phyloP scores from a whole-genome alignment of 2,797 vertebrate species.

The Chrysocyon brachyurus region DNA sequence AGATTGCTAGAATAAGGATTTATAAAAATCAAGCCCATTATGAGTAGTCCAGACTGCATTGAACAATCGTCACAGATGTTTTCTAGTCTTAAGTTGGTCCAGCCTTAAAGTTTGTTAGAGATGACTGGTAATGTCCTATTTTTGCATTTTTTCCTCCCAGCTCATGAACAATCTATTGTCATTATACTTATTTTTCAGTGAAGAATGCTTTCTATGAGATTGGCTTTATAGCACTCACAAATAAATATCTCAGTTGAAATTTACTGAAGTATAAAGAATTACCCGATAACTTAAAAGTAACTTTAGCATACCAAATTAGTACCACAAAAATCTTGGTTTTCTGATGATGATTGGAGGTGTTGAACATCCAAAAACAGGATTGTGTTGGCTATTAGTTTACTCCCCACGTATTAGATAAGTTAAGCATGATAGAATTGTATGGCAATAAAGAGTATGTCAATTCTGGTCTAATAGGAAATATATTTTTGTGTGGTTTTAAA shows the following conservation, averaged over 20 bases:
- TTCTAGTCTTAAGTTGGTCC: constrained; percentile 1
- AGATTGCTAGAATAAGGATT: constrained; percentile 23
- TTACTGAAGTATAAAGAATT: constrained; percentile 6
- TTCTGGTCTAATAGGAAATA: constrained; percentile 25
- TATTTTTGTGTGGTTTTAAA: neutral
- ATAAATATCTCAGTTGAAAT: constrained; percentile 10
- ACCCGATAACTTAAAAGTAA: neutral
- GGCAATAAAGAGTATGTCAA: constrained; percentile 24
- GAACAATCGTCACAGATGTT: neutral
- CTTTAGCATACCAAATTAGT: neutral
- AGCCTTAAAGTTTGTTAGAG: neutral
- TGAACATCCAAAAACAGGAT: neutral
- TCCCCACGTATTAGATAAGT: neutral
- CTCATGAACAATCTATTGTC: neutral
- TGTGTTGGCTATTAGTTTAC: neutral
- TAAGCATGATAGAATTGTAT: neutral
- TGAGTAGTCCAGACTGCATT: neutral
- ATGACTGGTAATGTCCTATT: neutral
- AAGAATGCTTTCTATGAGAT: neutral
- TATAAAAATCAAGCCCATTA: neutral
- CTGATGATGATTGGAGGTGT: neutral
- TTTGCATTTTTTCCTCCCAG: neutral
- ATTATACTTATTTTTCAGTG: neutral
- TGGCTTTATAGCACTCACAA: neutral
- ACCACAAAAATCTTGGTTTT: constrained; percentile 24